Percentiles rank a stretch among this genome's conserved stretches.
These are phyloP conservation scores for Phyto melanocephala DNA, from an alignment of 2,888 invertebrate genomes.

Conservation along the genomic window DNA sequence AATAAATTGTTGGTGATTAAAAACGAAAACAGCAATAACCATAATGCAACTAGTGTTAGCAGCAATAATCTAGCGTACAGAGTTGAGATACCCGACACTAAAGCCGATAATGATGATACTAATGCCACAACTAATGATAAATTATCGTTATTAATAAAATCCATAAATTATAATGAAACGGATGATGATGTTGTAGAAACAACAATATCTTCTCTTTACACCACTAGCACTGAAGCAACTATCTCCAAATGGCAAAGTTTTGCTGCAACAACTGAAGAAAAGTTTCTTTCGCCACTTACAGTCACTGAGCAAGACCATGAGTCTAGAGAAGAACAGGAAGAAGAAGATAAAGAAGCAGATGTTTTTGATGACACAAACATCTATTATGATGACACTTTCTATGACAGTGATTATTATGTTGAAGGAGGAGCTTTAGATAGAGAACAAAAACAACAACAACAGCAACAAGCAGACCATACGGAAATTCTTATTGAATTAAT, in stretches of 20 bases:
- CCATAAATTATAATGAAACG: constrained; percentile 14
- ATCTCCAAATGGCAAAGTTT: background rate
- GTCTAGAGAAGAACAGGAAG: background rate
- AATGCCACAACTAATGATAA: constrained; percentile 20
- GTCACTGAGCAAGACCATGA: background rate
- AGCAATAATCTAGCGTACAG: background rate
- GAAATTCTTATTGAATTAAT: constrained; percentile 9
- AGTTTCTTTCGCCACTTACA: background rate
- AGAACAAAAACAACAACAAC: background rate
- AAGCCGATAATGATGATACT: constrained; percentile 5
- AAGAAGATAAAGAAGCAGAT: background rate
- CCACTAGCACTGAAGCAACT: background rate
- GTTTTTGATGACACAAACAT: background rate
- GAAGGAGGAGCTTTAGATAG: background rate
- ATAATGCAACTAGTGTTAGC: background rate
- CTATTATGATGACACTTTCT: constrained; percentile 40
- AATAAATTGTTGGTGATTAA: constrained; percentile 44
- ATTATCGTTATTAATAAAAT: constrained; percentile 35
- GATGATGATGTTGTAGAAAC: background rate
- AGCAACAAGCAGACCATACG: background rate
- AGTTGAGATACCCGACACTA: background rate
- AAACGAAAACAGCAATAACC: constrained; percentile 5
- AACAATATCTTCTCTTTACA: background rate
- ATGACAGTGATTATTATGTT: constrained; percentile 44
- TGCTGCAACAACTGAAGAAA: background rate